Base-by-base conservation (phyloP, 2,888 invertebrate species). In the Eristalis intricaria region DNA sequence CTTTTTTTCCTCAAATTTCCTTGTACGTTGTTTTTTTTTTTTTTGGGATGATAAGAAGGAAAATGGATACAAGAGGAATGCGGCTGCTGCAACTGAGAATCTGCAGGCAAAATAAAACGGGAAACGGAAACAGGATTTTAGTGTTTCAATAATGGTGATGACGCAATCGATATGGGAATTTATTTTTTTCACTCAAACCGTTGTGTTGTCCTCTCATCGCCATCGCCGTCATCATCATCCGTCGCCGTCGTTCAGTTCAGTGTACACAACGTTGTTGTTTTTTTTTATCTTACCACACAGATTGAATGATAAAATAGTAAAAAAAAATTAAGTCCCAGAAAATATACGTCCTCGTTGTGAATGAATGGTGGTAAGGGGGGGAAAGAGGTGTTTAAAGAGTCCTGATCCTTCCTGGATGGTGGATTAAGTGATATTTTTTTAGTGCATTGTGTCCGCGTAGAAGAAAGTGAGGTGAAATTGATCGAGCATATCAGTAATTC, bases 111-210 rank as follows among this genome's bases (percentile, higher is more conserved):
- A 74, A 75, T 79, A 86, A 76, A 84, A 87, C 87, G 86, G 86
- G 69, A 86, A 86, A 86, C 86, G 87, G 87, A 87, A 87, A 84
- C 84, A 84, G 87, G 79, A 84, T 84, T 87, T 83, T 87, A 87
- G 87, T 87, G 84, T 83, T 83, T 86, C 76, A 79, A 87, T 84
- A 87, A 84, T 73, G 84, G 87, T 84, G 50, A 50, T 50, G 87
- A 87, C 87, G 87, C 84, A 87, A 87, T 84, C 87, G 79, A 87
- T 76, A 76, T 87, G 75, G 69, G 76, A 76, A 76, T 80, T 68
- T 23, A 60, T 61, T 83, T 78, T 87, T 83, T 74, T 74, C 75
- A 75, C 75, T 64, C n/a, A 66, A 23, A 60, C 50, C 38, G 71
- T 87, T 77, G 58, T 83, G 71, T 87, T 83, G 35, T 83, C 40